Evolutionary conservation across 2,888 invertebrate species (phyloP).

Genomic region (Synanthedon myopaeformis): DNA sequence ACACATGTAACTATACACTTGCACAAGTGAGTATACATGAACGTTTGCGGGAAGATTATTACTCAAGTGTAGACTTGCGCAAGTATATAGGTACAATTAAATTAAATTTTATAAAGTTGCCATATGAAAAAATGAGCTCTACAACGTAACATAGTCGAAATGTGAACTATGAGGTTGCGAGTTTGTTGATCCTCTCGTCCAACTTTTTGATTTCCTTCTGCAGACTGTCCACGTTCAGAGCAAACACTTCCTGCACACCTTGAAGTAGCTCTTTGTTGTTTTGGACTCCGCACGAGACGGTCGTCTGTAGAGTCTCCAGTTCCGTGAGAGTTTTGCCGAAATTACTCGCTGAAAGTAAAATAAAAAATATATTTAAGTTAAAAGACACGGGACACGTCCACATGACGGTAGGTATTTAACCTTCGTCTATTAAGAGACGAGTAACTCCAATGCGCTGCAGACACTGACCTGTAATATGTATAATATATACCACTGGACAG

Average conservation of each 20-base stretch:
- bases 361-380: no score
- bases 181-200: conserved; percentile 77
- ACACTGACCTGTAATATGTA: no score
- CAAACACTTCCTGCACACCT: conserved; percentile 85
- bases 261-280: conserved; percentile 82
- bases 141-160: not conserved
- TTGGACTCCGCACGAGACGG: conserved; percentile 78
- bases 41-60: no score
- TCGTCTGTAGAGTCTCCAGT: conserved; percentile 80
- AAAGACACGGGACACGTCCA: no score
- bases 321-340: conserved; percentile 87
- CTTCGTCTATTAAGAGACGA: no score
- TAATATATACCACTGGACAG: no score
- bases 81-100: no score
- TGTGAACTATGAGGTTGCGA: conserved; percentile 51
- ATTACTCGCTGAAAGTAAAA: conserved; percentile 76
- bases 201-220: conserved; percentile 80
- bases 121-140: not conserved
- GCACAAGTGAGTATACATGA: no score
- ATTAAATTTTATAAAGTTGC: not conserved
- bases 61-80: no score
- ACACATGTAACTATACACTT: no score
- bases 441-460: no score
- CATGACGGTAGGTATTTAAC: no score
- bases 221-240: conserved; percentile 81